Conservation (phyloP, 2,113 vertebrate genomes). For the Oreotrochilus melanogaster region DNA sequence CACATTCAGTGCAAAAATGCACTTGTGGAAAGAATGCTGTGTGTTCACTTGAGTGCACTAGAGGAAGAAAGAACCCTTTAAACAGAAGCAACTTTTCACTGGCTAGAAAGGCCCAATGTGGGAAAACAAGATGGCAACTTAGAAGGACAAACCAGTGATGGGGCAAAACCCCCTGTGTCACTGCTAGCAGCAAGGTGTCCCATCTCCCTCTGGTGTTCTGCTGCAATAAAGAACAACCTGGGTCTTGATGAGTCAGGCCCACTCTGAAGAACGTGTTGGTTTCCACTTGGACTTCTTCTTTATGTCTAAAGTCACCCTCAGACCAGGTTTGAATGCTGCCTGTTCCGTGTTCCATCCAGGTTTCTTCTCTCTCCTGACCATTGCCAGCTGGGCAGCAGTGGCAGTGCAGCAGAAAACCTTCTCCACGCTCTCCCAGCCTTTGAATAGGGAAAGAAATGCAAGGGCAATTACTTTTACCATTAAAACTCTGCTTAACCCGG, state of each 20-base stretch:
- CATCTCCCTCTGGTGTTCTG: background rate
- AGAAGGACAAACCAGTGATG: background rate
- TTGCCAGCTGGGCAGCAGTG: background rate
- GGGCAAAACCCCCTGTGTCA: too few relatives aligned
- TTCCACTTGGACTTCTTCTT: background rate
- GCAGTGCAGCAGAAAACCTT: background rate
- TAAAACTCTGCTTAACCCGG: background rate
- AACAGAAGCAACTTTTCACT: background rate
- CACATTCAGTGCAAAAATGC: background rate
- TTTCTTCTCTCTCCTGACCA: background rate
- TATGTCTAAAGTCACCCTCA: background rate
- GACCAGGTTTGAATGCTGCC: accelerated
- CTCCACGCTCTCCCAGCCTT: background rate
- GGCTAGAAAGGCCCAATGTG: background rate
- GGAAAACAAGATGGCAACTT: background rate
- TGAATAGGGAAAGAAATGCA: background rate
- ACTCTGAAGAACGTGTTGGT: background rate
- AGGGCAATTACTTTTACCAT: background rate
- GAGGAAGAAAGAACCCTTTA: background rate
- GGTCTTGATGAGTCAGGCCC: background rate
- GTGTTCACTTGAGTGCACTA: background rate
- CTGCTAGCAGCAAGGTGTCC: background rate
- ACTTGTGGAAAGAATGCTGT: background rate
- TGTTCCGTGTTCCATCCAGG: background rate
- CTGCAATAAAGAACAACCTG: accelerated